Base-by-base conservation (phyloP, 2,888 invertebrate genomes). In the Sialis fuliginosa region DNA sequence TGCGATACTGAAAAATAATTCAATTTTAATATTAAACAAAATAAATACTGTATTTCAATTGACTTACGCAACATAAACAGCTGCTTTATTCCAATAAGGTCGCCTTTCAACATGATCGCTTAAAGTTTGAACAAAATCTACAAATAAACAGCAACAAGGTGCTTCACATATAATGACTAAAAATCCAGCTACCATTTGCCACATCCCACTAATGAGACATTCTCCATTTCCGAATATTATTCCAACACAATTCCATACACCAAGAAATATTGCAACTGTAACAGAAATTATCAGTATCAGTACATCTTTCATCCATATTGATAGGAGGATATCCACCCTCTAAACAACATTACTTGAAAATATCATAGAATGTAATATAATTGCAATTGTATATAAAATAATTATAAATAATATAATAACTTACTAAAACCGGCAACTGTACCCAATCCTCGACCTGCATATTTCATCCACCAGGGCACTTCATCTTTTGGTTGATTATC, bases 81-180 rank as follows among this genome's bases (percentile, higher is more conserved):
- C 77, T 8, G 90, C 92, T 67, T 90, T 83, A 61, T 91, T 84
- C 86, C 88, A 93, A 60, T 87, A 79, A 0, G 93, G 91, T 54
- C 87, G 75, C 47, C 72, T 69, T 57, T 95, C 92, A 46, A 88
- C 79, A 69, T 78, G 81, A 58, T 81, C 81, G 49, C 89, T 86
- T 47, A 93, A 69, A 51, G 77, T 76, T 67, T 90, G 87, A 48
- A 96, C 91, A 70, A 88, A 88, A 61, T 95, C 96, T 53, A 97
- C 77, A 68, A 93, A 97, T 69, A 91, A 77, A 68, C 95, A 97
- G 68, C 95, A 96, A 64, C 90, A 96, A 0, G 97, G 97, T 39
- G 96, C 95, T 68, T 97, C 97, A 58, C 95, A 76, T 41, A 85
- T 79, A 55, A 93, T 74, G 50, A 90, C 79, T 51, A 88, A 60